phyloP scores from a whole-genome alignment of 2,113 vertebrate species.

The Ifrita kowaldi region DNA sequence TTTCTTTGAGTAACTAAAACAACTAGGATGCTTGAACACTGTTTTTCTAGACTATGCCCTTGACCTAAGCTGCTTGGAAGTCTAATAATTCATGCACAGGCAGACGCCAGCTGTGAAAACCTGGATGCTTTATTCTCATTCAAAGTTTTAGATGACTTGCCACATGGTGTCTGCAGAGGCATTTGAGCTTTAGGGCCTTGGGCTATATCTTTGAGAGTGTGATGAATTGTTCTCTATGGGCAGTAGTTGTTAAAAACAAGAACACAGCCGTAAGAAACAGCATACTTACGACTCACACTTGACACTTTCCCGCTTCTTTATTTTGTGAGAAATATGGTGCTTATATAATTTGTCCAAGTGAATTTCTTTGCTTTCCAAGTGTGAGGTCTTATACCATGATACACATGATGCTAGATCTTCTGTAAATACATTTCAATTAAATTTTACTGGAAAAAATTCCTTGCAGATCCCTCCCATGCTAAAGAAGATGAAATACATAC shows the following conservation, averaged over 20 bases:
- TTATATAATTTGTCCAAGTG: background rate
- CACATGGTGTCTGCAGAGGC: background rate
- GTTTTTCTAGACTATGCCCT: background rate
- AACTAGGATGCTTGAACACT: background rate
- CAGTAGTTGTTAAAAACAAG: background rate
- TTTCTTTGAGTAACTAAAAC: background rate
- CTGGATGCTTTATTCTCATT: background rate
- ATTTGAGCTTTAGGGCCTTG: background rate
- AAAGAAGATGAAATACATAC: slow-evolving; percentile 56
- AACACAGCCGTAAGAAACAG: background rate
- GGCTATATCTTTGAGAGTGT: background rate
- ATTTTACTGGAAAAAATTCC: background rate
- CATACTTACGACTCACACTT: background rate
- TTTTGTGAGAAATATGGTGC: background rate
- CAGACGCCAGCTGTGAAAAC: background rate
- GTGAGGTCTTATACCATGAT: background rate
- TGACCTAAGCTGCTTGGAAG: background rate
- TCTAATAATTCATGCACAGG: background rate
- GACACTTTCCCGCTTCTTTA: background rate
- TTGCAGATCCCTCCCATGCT: slow-evolving; percentile 42
- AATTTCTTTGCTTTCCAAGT: background rate
- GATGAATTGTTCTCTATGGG: background rate
- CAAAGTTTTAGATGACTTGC: background rate
- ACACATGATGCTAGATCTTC: background rate
- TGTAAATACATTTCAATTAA: background rate